phyloP scores from a whole-genome alignment of 2,113 vertebrate species.

The Indri indri region DNA sequence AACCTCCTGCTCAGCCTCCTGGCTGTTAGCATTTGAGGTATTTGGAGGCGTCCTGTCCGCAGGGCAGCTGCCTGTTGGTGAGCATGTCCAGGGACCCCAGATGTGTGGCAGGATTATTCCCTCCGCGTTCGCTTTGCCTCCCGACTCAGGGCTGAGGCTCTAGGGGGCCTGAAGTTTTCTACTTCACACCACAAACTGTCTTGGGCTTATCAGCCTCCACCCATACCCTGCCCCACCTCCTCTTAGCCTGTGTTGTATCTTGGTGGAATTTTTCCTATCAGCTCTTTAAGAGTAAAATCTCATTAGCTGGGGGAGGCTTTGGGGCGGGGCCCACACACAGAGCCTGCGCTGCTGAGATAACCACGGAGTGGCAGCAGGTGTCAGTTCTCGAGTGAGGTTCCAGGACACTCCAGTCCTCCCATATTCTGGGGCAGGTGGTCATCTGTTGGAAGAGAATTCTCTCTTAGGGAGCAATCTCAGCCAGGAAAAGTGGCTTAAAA shows the following conservation, averaged over 20 bases:
- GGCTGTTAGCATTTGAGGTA: not conserved
- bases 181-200: not conserved
- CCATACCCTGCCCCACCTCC: too few species aligned
- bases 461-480: not conserved
- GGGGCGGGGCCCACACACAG: not conserved
- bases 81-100: not conserved
- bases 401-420: not conserved
- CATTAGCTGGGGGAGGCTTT: not conserved
- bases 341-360: not conserved
- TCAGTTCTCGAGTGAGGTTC: not conserved
- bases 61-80: not conserved
- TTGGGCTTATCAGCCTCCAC: not conserved
- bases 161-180: not conserved
- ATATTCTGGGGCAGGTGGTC: slow-evolving; percentile 9
- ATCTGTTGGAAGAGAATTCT: not conserved
- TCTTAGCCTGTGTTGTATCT: not conserved
- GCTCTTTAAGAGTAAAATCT: not conserved
- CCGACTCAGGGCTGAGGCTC: not conserved
- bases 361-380: slow-evolving; percentile 31
- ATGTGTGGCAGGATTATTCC: not conserved
- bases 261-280: not conserved
- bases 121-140: not conserved
- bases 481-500: not conserved
- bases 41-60: not conserved
- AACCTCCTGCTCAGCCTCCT: slow-evolving; percentile 5